These are phyloP conservation scores for Scarus forsteni DNA, from an alignment of 2,797 vertebrate species.

Conservation along the genomic window DNA sequence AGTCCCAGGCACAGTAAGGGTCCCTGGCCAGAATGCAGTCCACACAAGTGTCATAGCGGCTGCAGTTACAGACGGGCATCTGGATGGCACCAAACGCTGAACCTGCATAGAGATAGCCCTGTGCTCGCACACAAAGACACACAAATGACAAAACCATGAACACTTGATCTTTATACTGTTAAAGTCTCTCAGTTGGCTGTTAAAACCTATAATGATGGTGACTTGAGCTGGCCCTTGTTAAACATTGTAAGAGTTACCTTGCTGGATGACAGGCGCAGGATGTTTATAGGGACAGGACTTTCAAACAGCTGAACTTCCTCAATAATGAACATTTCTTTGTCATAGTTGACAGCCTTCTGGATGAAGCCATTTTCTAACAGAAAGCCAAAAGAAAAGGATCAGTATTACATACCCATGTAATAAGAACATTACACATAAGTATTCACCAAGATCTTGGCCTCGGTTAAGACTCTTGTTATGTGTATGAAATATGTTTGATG, in stretches of 20 bases:
- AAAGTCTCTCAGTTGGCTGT: not conserved
- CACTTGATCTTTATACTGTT: conserved; percentile 2
- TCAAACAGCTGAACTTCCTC: conserved; percentile 85
- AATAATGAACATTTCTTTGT: conserved; percentile 84
- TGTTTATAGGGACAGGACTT: conserved; percentile 67
- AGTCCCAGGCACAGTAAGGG: conserved; percentile 85
- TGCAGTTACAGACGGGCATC: conserved; percentile 81
- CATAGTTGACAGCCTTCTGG: conserved; percentile 86
- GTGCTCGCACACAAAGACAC: conserved; percentile 12
- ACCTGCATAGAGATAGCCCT: conserved; percentile 83
- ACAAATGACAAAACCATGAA: conserved; percentile 1
- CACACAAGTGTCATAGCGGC: conserved; percentile 72
- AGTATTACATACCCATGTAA: too few relatives aligned
- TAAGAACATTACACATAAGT: not conserved
- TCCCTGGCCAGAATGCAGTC: conserved; percentile 87
- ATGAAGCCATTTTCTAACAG: conserved; percentile 84
- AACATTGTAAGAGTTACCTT: conserved; percentile 66
- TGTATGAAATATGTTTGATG: not conserved
- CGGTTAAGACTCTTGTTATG: not conserved
- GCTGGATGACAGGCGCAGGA: conserved; percentile 79
- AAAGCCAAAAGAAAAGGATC: conserved; percentile 15
- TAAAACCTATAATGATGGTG: not conserved
- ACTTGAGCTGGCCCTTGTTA: fast-evolving
- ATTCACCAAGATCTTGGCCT: not conserved
- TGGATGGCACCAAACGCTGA: conserved; percentile 81